Percentiles rank a stretch among this genome's conserved stretches.
Evolutionary conservation across 2,888 invertebrate species (phyloP).

Genomic region (Eilema griseolum): DNA sequence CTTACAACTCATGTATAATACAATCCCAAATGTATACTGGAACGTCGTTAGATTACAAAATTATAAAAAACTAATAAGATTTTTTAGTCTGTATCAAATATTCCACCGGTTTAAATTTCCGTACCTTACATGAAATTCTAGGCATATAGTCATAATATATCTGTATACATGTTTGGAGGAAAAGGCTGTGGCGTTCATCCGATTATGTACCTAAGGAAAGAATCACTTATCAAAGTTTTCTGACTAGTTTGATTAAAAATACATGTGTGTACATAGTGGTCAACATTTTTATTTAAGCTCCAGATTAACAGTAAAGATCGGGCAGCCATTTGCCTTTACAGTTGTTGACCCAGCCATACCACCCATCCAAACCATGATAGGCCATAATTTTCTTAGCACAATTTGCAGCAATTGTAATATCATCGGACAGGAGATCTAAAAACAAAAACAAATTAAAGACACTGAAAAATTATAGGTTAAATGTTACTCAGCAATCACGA

Average conservation of each 20-base stretch:
- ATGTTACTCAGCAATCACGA: too few relatives aligned
- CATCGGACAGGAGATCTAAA: conserved; percentile 68
- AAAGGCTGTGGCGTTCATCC: too few relatives aligned
- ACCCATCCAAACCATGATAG: conserved; percentile 71
- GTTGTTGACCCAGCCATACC: conserved; percentile 74
- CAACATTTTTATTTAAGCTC: not conserved
- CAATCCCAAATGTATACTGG: too few relatives aligned
- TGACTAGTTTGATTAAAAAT: not conserved
- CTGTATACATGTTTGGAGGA: too few relatives aligned
- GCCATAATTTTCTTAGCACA: conserved; percentile 70
- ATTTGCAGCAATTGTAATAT: conserved; percentile 65
- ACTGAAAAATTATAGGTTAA: too few relatives aligned
- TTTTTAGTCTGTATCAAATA: too few relatives aligned
- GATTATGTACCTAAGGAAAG: not conserved
- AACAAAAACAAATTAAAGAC: conserved; percentile 14
- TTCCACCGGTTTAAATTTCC: too few relatives aligned
- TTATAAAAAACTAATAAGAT: too few relatives aligned
- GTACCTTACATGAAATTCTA: too few relatives aligned
- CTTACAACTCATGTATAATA: too few relatives aligned
- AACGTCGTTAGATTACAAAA: too few relatives aligned
- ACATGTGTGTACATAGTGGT: not conserved
- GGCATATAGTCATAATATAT: too few relatives aligned
- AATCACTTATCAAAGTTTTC: not conserved
- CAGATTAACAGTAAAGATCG: conserved; percentile 30
- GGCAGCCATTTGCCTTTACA: conserved; percentile 44